Evolutionary conservation across 1,140 invertebrate genomes (phyloP).

Genomic region (Heliconius eleuchia): DNA sequence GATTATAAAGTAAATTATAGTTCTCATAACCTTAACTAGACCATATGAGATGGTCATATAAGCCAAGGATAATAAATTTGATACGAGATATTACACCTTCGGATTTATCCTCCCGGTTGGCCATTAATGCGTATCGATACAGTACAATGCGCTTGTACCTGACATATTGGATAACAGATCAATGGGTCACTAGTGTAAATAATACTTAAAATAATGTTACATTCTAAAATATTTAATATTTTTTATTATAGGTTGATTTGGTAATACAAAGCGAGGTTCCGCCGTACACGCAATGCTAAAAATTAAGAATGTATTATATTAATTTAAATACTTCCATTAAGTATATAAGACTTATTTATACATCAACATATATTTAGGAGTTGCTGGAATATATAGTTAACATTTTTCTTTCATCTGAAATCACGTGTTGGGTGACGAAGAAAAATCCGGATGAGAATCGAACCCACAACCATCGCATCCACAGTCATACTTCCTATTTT

Average conservation of each 20-base stretch:
- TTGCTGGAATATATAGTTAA: too few species aligned
- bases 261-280: too few species aligned
- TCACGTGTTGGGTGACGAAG: too few species aligned
- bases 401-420: too few species aligned
- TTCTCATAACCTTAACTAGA: neutral
- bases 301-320: too few species aligned
- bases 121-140: neutral
- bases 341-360: too few species aligned
- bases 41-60: slow-evolving; percentile 1
- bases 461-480: neutral
- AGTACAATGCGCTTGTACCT: neutral
- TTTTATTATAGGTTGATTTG: too few species aligned
- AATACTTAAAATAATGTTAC: neutral
- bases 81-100: neutral
- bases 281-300: too few species aligned
- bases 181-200: neutral
- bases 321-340: too few species aligned
- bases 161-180: too few species aligned
- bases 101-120: neutral
- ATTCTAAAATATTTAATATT: too few species aligned
- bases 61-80: slow-evolving; percentile 3
- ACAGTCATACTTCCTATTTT: neutral
- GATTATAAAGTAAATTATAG: neutral
- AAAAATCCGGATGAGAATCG: neutral
- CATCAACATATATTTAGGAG: too few species aligned